Evolutionary conservation across 1,140 invertebrate species (phyloP), one percentile per base, ranked within the genome.

Genomic region (Armadillidium nasatum): DNA sequence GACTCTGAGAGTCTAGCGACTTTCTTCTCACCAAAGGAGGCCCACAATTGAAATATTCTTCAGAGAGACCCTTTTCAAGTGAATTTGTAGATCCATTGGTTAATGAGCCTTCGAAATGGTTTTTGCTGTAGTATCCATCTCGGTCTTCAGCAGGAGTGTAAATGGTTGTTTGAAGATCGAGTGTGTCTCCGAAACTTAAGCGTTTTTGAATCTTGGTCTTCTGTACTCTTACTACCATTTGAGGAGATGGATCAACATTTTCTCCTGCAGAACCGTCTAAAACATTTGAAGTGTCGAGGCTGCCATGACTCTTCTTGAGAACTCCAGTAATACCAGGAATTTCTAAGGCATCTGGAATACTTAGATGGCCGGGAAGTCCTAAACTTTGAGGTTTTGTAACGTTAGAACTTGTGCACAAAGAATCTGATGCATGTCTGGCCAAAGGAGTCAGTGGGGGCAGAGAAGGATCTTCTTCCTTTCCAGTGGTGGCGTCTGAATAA

Each of bases 91-190:
- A 77, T 0, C 78, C 75, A 44, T 75, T 75, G 72, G 73, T 75
- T 1, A n/a, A 22, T 0, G 74, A 44, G 21, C 74, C 71, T 10
- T 68, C 70, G 19, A 74, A 10, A 77, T 73, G 19, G 73, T 80
- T 68, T 75, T 80, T 71, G 80, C 79, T 76, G 81, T 79, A 75
- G 80, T 81, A 80, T 82, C 82, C 44, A 74, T 81, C 75, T 74
- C 77, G 6, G 75, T 83, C 75, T 70, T 81, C 80, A n/a, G 68
- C 77, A n/a, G 77, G 79, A 7, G 79, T 80, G 79, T 80, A 80
- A 67, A 80, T 77, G 72, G 75, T 78, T 22, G 75, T 78, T 67
- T 78, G 76, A 4, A 78, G 70, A 45, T 76, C 79, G 11, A 78
- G 76, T 6, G 74, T 78, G 50, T 78, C 77, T 43, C 77, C 79